Conservation (phyloP, 2,888 invertebrate genomes). For the Brachylomia viminalis region DNA sequence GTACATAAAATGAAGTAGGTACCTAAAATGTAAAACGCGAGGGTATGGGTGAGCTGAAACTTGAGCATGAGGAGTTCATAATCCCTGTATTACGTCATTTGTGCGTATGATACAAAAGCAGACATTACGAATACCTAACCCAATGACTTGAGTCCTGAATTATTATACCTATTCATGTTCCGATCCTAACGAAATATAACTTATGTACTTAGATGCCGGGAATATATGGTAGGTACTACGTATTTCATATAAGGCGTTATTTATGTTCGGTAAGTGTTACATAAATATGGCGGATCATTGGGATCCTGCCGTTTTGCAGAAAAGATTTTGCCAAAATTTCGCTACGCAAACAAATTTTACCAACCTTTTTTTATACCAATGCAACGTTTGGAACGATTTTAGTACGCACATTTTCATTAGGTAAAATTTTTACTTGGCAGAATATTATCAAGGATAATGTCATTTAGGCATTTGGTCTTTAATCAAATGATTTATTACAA, state of each 20-base stretch:
- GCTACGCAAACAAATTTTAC: too few species aligned
- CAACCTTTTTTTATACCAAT: too few species aligned
- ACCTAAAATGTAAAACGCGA: background rate
- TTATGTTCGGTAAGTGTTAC: conserved; percentile 42
- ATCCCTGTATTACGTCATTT: conserved; percentile 20
- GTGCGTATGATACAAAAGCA: conserved; percentile 15
- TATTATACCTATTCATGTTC: conserved; percentile 16
- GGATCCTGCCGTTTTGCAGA: too few species aligned
- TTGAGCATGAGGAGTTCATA: conserved; percentile 1
- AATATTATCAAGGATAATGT: too few species aligned
- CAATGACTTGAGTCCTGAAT: conserved; percentile 33
- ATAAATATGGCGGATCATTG: too few species aligned
- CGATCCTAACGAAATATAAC: conserved; percentile 41
- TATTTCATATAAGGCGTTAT: conserved; percentile 11
- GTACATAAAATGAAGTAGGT: background rate
- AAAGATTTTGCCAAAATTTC: too few species aligned
- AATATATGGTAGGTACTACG: background rate
- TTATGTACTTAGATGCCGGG: conserved; percentile 23
- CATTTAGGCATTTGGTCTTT: too few species aligned
- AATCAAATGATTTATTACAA: too few species aligned
- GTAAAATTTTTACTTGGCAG: too few species aligned
- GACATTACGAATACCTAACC: conserved; percentile 41
- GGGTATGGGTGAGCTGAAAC: background rate
- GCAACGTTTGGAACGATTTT: too few species aligned
- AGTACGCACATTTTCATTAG: too few species aligned